Percentiles rank a stretch among this genome's conserved stretches.
phyloP scores from a whole-genome alignment of 2,888 invertebrate species.

The Nasonia oneida region DNA sequence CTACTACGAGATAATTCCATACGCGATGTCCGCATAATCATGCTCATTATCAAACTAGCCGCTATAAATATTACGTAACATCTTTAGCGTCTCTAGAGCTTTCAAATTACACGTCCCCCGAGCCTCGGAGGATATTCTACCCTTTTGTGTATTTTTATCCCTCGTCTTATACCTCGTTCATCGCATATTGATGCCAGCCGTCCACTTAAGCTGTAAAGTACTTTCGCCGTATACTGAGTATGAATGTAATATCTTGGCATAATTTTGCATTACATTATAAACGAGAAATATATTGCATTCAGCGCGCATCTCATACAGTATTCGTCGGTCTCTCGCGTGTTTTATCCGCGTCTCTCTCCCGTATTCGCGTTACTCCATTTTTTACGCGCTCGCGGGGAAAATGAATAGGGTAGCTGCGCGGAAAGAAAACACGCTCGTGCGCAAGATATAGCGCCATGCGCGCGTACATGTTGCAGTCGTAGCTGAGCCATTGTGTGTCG shows the following conservation, averaged over 20 bases:
- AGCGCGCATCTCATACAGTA: background rate
- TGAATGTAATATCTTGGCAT: background rate
- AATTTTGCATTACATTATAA: background rate
- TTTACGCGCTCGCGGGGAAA: background rate
- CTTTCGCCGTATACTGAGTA: background rate
- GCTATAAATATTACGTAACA: background rate
- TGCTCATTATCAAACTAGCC: conserved; percentile 14
- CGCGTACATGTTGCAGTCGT: background rate
- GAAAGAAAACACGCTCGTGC: background rate
- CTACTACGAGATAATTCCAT: conserved; percentile 8
- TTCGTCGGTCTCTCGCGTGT: background rate
- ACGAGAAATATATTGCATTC: background rate
- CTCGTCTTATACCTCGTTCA: background rate
- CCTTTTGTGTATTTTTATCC: background rate
- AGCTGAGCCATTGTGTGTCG: background rate
- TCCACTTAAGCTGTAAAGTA: background rate
- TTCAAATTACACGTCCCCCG: background rate
- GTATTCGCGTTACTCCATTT: background rate
- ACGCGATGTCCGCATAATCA: background rate
- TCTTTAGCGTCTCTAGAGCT: background rate
- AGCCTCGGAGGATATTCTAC: no score
- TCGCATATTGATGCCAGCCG: background rate
- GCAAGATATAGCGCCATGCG: background rate
- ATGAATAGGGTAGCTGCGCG: background rate
- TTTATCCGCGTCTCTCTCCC: background rate